Percentiles rank a stretch among this genome's conserved stretches.
Evolutionary conservation across 2,888 invertebrate species (phyloP).

Genomic region (Mesodorylaimus sp.): DNA sequence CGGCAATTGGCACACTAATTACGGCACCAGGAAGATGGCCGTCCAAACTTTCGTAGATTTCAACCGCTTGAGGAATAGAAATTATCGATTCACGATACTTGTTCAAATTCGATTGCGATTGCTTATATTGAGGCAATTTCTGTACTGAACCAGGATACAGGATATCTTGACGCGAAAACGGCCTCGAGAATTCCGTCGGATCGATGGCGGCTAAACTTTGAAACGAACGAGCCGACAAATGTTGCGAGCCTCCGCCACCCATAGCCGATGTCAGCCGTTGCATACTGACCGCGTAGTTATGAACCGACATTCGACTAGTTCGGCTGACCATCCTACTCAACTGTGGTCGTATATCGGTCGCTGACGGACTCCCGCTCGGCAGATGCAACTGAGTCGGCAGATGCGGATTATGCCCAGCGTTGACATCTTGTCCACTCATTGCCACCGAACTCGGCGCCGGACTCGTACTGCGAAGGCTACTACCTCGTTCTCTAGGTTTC

Average conservation of each 20-base stretch:
- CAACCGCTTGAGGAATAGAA: constrained; percentile 49
- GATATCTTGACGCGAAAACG: constrained; percentile 81
- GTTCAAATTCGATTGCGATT: constrained; percentile 70
- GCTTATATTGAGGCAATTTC: constrained; percentile 67
- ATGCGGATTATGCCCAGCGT: background rate
- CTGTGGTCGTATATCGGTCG: background rate
- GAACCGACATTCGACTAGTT: constrained; percentile 15
- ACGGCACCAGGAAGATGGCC: constrained; percentile 20
- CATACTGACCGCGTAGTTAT: constrained; percentile 17
- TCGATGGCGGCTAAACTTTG: background rate
- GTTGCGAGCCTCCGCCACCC: background rate
- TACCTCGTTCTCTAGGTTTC: too few species aligned
- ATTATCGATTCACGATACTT: constrained; percentile 77
- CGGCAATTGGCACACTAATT: background rate
- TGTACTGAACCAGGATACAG: constrained; percentile 89
- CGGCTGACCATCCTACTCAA: background rate
- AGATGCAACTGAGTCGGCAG: background rate
- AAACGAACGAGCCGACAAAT: background rate
- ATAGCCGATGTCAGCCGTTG: background rate
- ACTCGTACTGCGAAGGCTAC: too few species aligned
- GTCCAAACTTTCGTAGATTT: constrained; percentile 5
- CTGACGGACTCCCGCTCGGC: background rate
- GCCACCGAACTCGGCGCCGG: background rate
- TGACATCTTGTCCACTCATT: background rate
- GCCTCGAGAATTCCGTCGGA: constrained; percentile 51